Evolutionary conservation across 2,888 invertebrate genomes (phyloP).

Genomic region (Abscondita cerata): DNA sequence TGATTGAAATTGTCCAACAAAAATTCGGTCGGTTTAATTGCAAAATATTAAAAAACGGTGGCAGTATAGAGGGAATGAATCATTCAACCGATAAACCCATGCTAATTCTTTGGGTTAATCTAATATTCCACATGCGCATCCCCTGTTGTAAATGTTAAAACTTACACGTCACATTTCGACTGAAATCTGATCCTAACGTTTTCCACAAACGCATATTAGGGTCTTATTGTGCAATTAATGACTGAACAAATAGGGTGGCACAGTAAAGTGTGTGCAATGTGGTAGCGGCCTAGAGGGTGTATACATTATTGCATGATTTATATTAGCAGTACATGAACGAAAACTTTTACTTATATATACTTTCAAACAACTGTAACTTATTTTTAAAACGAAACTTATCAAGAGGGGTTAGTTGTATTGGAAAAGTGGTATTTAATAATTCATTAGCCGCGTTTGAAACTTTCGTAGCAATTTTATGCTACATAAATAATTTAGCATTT

Average conservation of each 20-base stretch:
- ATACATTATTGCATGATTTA: conserved; percentile 3
- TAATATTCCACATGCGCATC: conserved; percentile 35
- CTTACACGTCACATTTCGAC: conserved; percentile 35
- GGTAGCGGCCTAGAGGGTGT: conserved; percentile 7
- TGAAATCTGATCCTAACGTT: conserved; percentile 42
- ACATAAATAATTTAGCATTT: not conserved
- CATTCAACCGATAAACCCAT: conserved; percentile 37
- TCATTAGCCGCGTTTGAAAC: not conserved
- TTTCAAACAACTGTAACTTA: too few relatives aligned
- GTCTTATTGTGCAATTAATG: conserved; percentile 47
- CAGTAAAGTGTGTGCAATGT: conserved; percentile 9
- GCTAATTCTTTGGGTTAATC: conserved; percentile 36
- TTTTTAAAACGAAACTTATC: too few relatives aligned
- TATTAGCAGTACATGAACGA: too few relatives aligned
- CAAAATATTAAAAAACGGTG: too few relatives aligned
- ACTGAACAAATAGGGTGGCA: conserved; percentile 44
- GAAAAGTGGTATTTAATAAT: conserved; percentile 3
- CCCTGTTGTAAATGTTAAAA: conserved; percentile 29
- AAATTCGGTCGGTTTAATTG: too few relatives aligned
- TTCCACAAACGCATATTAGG: conserved; percentile 45
- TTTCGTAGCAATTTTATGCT: not conserved
- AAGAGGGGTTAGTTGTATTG: not conserved
- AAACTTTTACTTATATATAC: too few relatives aligned
- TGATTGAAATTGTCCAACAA: too few relatives aligned
- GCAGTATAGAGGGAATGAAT: conserved; percentile 30